Evolutionary conservation across 1,140 invertebrate species (phyloP).

Genomic region (Drosophila erecta): DNA sequence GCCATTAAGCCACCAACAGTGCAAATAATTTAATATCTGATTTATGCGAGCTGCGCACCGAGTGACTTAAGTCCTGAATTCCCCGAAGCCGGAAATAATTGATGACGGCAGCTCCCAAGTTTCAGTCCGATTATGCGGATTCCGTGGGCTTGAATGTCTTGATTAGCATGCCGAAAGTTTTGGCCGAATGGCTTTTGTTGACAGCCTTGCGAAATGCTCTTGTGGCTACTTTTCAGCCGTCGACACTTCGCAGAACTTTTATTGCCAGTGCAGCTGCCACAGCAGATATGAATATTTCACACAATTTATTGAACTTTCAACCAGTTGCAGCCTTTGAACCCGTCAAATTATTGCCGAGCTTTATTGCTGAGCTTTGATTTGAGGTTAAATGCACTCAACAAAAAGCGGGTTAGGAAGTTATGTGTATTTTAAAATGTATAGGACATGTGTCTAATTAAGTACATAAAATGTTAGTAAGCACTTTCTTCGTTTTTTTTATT

Average conservation of each 20-base stretch:
- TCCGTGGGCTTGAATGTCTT: slow-evolving; percentile 5
- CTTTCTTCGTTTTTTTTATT: no score
- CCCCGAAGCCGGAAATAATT: slow-evolving; percentile 34
- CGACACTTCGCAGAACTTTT: slow-evolving; percentile 7
- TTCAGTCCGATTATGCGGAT: slow-evolving; percentile 13
- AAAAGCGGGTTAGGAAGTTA: no score
- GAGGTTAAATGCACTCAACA: not conserved
- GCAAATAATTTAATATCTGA: slow-evolving; percentile 53
- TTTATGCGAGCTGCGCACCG: slow-evolving; percentile 41
- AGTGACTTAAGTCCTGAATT: slow-evolving; percentile 43
- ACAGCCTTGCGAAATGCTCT: slow-evolving; percentile 16
- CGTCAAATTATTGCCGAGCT: slow-evolving; percentile 31
- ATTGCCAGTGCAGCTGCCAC: slow-evolving; percentile 5
- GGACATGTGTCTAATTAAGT: no score
- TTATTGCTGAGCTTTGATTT: not conserved
- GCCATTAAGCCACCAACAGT: slow-evolving; percentile 40
- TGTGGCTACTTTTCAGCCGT: slow-evolving; percentile 1
- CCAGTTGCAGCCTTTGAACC: slow-evolving; percentile 17
- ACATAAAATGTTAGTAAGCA: no score
- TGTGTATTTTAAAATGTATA: no score
- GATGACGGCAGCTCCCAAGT: slow-evolving; percentile 13
- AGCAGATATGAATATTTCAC: slow-evolving; percentile 29
- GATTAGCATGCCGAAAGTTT: slow-evolving; percentile 45
- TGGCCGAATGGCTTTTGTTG: slow-evolving; percentile 11
- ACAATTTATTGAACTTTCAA: slow-evolving; percentile 32